Evolutionary conservation across 2,797 vertebrate genomes (phyloP), one percentile per base, ranked within the genome.

Genomic region (Eulemur mongoz): DNA sequence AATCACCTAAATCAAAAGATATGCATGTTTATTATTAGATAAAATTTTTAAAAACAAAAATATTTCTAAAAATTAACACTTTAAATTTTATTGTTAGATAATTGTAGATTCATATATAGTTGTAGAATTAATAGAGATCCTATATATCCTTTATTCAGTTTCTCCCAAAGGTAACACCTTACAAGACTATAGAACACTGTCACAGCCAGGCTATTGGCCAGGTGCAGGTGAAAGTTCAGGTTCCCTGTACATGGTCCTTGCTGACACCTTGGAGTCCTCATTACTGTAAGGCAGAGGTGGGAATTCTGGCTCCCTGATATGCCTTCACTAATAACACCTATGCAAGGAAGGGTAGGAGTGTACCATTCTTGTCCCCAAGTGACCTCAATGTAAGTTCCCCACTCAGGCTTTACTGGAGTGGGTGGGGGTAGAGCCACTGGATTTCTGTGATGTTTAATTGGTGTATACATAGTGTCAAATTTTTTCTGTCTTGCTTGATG

Each of bases 371-470:
- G 18, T 43, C 12, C 15, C 50, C 14, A 3, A 7, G 4, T 11
- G 10, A 59, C 25, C 61, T 32, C 61, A 30, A 63, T 32, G 27
- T 30, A 30, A 30, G 5, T 5, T 38, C 7, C 6, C 0, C 38
- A 3, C 27, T 65, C 5, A 12, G 27, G 6, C 5, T 89, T 70
- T 30, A 6, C 25, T 72, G 22, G 14, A 12, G 11, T 48, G 38
- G 43, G 1, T 32, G 18, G 22, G 8, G 18, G 1, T 72, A 0
- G 14, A 13, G 1, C 5, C 23, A 12, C 40, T 32, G 10, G 35
- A 78, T 45, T 35, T 89, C 54, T 18, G 2, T 38, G 17, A 6
- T 32, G 48, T 25, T 52, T 67, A 15, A 32, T 38, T 32, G 27
- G 5, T 52, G 27, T n/a, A 48, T 1, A 73, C 11, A 7, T 23